These are phyloP conservation scores for Nomada hirtipes DNA, from an alignment of 2,888 invertebrate species.

Conservation along the genomic window DNA sequence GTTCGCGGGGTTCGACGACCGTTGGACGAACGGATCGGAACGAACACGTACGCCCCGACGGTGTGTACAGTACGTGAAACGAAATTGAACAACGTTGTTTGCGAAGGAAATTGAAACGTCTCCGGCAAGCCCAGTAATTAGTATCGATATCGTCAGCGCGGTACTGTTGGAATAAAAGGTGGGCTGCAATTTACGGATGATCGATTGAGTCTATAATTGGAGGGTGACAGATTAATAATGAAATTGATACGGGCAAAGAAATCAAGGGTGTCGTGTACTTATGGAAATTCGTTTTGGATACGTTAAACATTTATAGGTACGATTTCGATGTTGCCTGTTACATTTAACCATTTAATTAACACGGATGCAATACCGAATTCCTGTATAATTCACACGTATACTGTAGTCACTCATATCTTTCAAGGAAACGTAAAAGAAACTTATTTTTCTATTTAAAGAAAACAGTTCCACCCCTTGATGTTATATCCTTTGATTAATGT, in stretches of 20 bases:
- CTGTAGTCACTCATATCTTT: too few relatives aligned
- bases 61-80: neutral
- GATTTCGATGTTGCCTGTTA: too few relatives aligned
- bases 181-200: neutral
- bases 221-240: too few relatives aligned
- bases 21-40: neutral
- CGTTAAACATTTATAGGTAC: too few relatives aligned
- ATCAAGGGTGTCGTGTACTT: too few relatives aligned
- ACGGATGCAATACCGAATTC: too few relatives aligned
- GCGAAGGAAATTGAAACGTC: neutral
- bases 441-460: too few relatives aligned
- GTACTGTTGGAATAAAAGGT: neutral
- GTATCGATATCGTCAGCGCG: neutral
- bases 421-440: too few relatives aligned
- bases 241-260: neutral
- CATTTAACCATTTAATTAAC: too few relatives aligned
- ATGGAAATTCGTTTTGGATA: neutral
- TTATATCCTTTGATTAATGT: too few relatives aligned
- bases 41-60: neutral
- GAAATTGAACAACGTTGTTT: conserved; percentile 8
- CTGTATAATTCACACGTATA: too few relatives aligned
- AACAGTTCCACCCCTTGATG: too few relatives aligned
- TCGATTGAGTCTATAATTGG: neutral
- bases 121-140: neutral
- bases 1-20: neutral